Conservation (phyloP, 2,888 invertebrate species). For the Lordiphosa andalusiaca region DNA sequence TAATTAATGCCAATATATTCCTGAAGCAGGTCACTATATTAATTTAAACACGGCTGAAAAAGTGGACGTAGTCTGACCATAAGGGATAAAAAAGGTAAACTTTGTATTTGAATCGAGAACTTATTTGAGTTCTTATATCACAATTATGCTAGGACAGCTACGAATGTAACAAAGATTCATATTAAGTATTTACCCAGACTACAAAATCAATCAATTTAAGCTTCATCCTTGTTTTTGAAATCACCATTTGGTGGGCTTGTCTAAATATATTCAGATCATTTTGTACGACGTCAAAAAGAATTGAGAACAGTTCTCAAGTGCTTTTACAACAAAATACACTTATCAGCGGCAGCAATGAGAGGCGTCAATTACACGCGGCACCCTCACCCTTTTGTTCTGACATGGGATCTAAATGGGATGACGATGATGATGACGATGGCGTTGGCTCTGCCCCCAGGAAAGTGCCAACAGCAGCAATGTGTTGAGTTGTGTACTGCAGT, state of each 20-base stretch:
- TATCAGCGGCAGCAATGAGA: constrained; percentile 61
- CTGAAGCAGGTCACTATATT: too few species aligned
- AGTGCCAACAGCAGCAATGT: constrained; percentile 48
- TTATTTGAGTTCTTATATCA: too few species aligned
- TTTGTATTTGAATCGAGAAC: too few species aligned
- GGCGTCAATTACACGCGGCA: constrained; percentile 66
- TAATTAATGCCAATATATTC: too few species aligned
- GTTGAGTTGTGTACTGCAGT: constrained; percentile 59
- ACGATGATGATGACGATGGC: constrained; percentile 1
- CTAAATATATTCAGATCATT: constrained; percentile 22
- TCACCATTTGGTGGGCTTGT: constrained; percentile 13
- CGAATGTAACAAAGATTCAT: too few species aligned
- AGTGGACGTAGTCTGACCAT: too few species aligned
- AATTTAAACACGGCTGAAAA: too few species aligned
- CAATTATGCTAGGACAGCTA: too few species aligned
- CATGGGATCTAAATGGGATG: constrained; percentile 11
- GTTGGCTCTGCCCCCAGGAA: constrained; percentile 30
- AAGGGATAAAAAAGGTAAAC: too few species aligned
- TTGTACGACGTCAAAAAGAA: constrained; percentile 6
- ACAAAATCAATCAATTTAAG: too few species aligned
- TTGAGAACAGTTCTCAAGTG: constrained; percentile 49
- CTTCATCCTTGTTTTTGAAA: constrained; percentile 11
- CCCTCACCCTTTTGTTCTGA: constrained; percentile 16
- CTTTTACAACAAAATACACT: constrained; percentile 67
- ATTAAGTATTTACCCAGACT: too few species aligned